Evolutionary conservation across 2,888 invertebrate species (phyloP), one percentile per base, ranked within the genome.

Genomic region (Hypolimnas misippus): DNA sequence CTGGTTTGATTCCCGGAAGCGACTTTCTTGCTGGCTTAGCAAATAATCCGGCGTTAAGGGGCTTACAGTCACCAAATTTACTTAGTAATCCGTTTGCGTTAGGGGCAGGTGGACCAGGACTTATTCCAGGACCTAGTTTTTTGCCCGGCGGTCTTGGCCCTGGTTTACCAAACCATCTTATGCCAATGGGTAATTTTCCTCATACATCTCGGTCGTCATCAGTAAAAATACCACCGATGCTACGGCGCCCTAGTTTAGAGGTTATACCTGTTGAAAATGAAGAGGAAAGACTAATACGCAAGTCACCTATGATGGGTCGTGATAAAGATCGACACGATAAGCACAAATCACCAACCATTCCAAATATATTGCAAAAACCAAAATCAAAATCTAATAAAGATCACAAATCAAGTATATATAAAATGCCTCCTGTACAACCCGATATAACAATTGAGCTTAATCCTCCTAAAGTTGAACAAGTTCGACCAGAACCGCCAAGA

Each of bases 401-500:
- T 71, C 89, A 90, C 69, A 92, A 92, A 76, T 77, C 86, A 40
- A 89, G 77, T 73, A 68, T 89, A 67, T 90, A 84, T 70, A 91
- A 90, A 81, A 90, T 92, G 90, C 91, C 92, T 40, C 88, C 87
- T 51, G 80, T 93, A 31, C 90, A 91, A 61, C 92, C 93, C 44
- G 94, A 94, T 75, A 93, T 94, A 62, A 94, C 94, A 25, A 94
- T 94, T 70, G 93, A 94, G 82, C 83, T 93, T 70, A 92, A 93
- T 77, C 91, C 92, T 69, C 91, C 92, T 38, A 86, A 84, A 76
- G 61, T 79, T 49, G 89, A 90, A 62, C 77, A 81, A 7, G 73
- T 81, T 19, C 79, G 79, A 72, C 80, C 71, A 33, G 86, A 86
- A 66, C 83, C 25, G 67, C 80, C 68, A n/a, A 68, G 68, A 68